Conservation (phyloP, 2,888 invertebrate genomes). For the Eristalinus aeneus region DNA sequence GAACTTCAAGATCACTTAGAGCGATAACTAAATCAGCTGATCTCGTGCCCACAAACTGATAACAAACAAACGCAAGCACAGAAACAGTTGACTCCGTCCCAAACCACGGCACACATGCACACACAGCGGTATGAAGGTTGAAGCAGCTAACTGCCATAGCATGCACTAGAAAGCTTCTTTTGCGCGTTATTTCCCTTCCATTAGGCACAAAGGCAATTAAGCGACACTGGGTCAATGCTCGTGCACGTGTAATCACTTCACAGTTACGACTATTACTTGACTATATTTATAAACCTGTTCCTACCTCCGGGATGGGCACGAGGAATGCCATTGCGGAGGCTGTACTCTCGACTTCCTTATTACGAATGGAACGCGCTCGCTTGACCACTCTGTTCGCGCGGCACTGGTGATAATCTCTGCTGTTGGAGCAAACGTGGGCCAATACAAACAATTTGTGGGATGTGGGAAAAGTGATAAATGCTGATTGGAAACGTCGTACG, state of each 20-base stretch:
- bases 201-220: slow-evolving; percentile 4
- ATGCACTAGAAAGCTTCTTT: slow-evolving; percentile 23
- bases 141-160: neutral
- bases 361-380: neutral
- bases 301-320: slow-evolving; percentile 67
- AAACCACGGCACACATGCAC: neutral
- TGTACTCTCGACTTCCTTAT: slow-evolving; percentile 22
- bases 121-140: neutral
- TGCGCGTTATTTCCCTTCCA: slow-evolving; percentile 1
- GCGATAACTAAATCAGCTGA: slow-evolving; percentile 6
- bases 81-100: neutral
- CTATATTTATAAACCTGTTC: neutral
- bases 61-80: neutral
- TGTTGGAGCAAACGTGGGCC: neutral
- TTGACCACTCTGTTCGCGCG: neutral
- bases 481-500: neutral
- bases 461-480: neutral
- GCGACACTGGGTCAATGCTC: slow-evolving; percentile 18
- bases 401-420: neutral
- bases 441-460: neutral
- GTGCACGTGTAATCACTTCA: neutral
- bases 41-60: neutral
- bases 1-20: neutral
- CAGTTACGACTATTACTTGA: neutral
- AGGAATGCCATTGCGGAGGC: slow-evolving; percentile 65